Evolutionary conservation across 2,888 invertebrate genomes (phyloP), one percentile per base, ranked within the genome.

Genomic region (Ferrisia virgata): DNA sequence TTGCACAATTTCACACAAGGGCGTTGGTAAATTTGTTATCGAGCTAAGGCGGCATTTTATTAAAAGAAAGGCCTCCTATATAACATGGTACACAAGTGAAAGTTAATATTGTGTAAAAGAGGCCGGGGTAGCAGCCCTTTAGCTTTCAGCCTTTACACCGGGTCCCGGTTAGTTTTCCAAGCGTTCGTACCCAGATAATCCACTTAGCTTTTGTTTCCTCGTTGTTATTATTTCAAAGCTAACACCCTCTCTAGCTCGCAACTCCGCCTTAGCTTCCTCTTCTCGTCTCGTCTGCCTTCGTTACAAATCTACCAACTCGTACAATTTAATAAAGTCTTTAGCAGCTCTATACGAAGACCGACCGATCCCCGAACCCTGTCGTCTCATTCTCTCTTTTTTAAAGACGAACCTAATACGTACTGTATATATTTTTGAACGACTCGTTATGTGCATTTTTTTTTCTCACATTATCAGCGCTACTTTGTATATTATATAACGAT

Each of bases 181-280:
- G 76, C 83, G 76, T 83, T 33, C 81, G 53, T 58, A 39, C 76
- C 72, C 83, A 69, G 72, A 83, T 83, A 83, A 83, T 83, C 83
- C 83, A 83, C 83, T 83, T 83, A 83, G 83, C 83, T 83, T 76
- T 72, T 80, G 80, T 80, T 80, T 83, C 76, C 72, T 83, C 83
- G 83, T 72, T 83, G 69, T 83, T 83, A 83, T 83, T 83, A 64
- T 76, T 64, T 76, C 83, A 69, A 31, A 53, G 36, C 72, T 33
- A 76, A 76, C 72, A 76, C 31, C 72, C 33, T 36, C 18, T 76
- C 72, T 36, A 18, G 18, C 18, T 31, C 36, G n/a, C n/a, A 36
- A 76, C 72, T 36, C 36, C 72, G 72, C 72, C 72, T 36, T 76
- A 2, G 15, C 72, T 9, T 40, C 40, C 36, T 22, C 13, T 22